Evolutionary conservation across 2,888 invertebrate species (phyloP).

Genomic region (Dryomyza anilis): DNA sequence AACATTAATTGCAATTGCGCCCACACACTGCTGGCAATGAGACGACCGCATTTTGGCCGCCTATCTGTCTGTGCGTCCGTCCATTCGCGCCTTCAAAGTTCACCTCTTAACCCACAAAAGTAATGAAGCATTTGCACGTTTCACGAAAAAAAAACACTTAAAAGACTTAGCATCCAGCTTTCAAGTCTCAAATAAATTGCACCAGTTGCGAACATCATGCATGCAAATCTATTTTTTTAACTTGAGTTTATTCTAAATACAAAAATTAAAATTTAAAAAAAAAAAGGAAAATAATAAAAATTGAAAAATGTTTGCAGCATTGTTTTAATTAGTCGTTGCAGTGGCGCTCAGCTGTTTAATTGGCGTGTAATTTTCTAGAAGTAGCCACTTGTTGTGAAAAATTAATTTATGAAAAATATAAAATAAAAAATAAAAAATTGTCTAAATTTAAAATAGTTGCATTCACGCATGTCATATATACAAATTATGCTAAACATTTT

Average conservation of each 20-base stretch:
- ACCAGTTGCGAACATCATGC: not conserved
- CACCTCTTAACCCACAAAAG: slow-evolving; percentile 54
- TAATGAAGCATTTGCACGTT: slow-evolving; percentile 44
- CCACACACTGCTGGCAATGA: too few species aligned
- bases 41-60: too few species aligned
- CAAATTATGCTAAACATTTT: too few species aligned
- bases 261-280: not conserved
- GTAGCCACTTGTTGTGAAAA: not conserved
- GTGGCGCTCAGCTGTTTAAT: slow-evolving; percentile 21
- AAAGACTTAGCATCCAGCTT: slow-evolving; percentile 3
- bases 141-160: not conserved
- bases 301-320: too few species aligned
- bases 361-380: slow-evolving; percentile 23
- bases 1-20: too few species aligned
- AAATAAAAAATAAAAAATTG: not conserved
- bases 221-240: not conserved
- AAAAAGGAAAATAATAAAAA: not conserved
- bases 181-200: not conserved
- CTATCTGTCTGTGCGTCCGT: not conserved
- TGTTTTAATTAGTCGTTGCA: not conserved
- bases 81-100: slow-evolving; percentile 21
- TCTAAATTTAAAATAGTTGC: too few species aligned
- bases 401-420: not conserved
- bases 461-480: too few species aligned
- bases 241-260: not conserved